phyloP scores from a whole-genome alignment of 1,140 invertebrate genomes.

The Cecropterus lyciades region DNA sequence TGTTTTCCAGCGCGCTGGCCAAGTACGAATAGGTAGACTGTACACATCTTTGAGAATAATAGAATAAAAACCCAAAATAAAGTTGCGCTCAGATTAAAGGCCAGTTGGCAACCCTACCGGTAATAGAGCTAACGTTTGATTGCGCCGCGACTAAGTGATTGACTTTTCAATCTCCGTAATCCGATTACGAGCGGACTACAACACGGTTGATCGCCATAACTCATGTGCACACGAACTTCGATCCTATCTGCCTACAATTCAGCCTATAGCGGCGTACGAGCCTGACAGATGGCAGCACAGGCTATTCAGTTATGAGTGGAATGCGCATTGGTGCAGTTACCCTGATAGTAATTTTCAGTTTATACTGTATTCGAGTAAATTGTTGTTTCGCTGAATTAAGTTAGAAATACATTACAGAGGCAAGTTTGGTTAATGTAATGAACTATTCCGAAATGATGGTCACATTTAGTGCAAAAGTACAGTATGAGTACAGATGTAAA shows the following conservation, averaged over 20 bases:
- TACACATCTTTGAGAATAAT: too few species aligned
- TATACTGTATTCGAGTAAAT: neutral
- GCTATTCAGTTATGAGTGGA: constrained; percentile 36
- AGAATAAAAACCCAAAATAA: neutral
- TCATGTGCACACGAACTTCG: constrained; percentile 33
- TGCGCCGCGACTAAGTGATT: constrained; percentile 77
- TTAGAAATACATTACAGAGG: too few species aligned
- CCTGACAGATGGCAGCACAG: constrained; percentile 41
- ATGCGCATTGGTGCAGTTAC: constrained; percentile 53
- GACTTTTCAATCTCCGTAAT: constrained; percentile 82
- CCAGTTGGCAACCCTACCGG: constrained; percentile 38
- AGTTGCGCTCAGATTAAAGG: neutral
- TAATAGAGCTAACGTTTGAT: constrained; percentile 71
- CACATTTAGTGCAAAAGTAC: too few species aligned
- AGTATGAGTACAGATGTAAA: too few species aligned
- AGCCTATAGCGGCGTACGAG: constrained; percentile 28
- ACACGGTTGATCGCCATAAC: constrained; percentile 42
- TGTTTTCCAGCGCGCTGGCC: too few species aligned
- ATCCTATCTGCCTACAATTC: constrained; percentile 30
- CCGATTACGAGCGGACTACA: constrained; percentile 65
- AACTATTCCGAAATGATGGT: too few species aligned
- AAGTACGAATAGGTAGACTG: too few species aligned
- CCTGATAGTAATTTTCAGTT: constrained; percentile 41
- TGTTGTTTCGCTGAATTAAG: neutral
- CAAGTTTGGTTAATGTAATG: too few species aligned